Base-by-base conservation (phyloP, 2,113 vertebrate genomes). In the Hyaena hyaena region DNA sequence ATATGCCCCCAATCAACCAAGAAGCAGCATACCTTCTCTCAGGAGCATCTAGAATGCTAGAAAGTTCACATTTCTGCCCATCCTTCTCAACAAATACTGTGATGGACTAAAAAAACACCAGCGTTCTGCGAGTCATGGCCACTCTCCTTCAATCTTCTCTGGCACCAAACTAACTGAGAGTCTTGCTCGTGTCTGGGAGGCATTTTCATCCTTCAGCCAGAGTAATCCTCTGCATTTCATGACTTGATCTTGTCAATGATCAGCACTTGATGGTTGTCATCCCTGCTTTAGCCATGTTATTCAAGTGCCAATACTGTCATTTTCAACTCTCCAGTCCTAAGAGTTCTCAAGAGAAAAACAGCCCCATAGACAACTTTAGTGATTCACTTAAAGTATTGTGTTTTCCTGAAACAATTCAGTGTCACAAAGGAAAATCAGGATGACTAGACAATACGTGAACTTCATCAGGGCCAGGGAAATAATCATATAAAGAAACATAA, bases 191-290 rank as follows among this genome's bases (percentile, higher is more conserved):
- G 91, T 95, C 92, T 96, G 80, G 76, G 84, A 96, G 66, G 96
- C 23, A 31, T 90, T 96, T 97, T 96, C 96, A 97, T 91, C 31
- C 97, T 96, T 97, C 82, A 73, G 39, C 48, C 65, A 96, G 88
- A 97, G 58, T 92, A 79, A 97, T 94, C 68, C 73, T 93, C 88
- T 97, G 95, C 95, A 90, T 97, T 95, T 96, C 80, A 55, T 66
- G 87, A 98, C 92, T 10, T 94, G 96, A 97, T 98, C 96, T 96
- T 92, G 91, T 95, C 95, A 98, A 95, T 85, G 83, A 97, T 97
- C 96, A 97, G 88, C 97, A 98, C 88, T 43, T 92, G 17, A 48
- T 11, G 26, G 43, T 26, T 14, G 33, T 83, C 43, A 43, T 73
- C n/a, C 23, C 61, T 69, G 66, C 33, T 50, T 76, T 33, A n/a